Base-by-base conservation (phyloP, 2,888 invertebrate genomes). In the Oligia latruncula region DNA sequence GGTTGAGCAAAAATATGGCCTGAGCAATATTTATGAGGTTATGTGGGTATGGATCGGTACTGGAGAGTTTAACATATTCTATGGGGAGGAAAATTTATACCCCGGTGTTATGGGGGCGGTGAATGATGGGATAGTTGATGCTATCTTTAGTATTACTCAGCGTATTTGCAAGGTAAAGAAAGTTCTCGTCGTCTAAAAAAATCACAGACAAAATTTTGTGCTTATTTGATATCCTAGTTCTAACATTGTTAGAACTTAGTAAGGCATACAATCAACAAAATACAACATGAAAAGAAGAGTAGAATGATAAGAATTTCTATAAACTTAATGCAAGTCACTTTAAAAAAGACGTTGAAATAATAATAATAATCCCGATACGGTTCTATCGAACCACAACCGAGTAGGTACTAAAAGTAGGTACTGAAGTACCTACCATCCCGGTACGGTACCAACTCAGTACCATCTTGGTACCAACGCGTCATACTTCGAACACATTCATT, bases 21-120 rank as follows among this genome's bases (percentile, higher is more conserved):
- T 8, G 15, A 58, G 65, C 64, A 29, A 77, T 88, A 85, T 88
- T 82, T 80, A 86, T 77, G 43, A 77, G 40, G 46, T 62, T 74
- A 65, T 55, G 55, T 55, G 71, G 74, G 67, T 52, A 71, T 35
- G 29, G 49, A 89, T 85, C 78, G 77, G 46, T 62, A 76, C 68
- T 29, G 62, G 68, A 77, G 68, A 68, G 74, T 82, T 88, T 84
- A 81, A 80, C 82, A 86, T 82, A 84, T 77, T 71, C 89, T 77
- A 81, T 84, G 84, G 78, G 58, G 74, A 60, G 77, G 80, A 84
- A 78, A 82, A 87, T 87, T 9, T 85, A 81, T 85, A 52, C 71
- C 52, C 20, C 52, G 46, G 76, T 66, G 70, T 75, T 79, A 75
- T 79, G 73, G 77, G n/a, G 40, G 23, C 17, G 40, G 67, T 83